Conservation (phyloP, 2,113 vertebrate species). For the Corythoichthys intestinalis region DNA sequence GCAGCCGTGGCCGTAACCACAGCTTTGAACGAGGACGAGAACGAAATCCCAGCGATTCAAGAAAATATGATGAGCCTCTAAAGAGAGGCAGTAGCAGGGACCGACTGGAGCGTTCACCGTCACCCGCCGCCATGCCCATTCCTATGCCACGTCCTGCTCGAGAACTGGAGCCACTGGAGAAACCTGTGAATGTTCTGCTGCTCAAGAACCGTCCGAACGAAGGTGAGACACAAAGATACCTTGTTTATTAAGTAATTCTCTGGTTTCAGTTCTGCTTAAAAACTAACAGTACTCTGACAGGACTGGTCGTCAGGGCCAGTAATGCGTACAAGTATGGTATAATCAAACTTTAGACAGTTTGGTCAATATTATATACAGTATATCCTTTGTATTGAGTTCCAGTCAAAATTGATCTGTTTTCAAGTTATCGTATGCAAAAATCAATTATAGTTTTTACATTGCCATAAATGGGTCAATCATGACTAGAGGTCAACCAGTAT, state of each 20-base stretch:
- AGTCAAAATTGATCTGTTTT: too few species aligned
- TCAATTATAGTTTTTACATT: too few species aligned
- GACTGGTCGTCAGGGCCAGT: too few species aligned
- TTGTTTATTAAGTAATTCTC: not conserved
- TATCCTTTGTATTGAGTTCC: too few species aligned
- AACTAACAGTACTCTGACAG: too few species aligned
- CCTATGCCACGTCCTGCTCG: constrained; percentile 56
- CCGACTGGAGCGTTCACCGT: constrained; percentile 52
- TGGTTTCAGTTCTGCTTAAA: too few species aligned
- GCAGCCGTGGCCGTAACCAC: constrained; percentile 56
- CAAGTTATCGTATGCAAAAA: too few species aligned
- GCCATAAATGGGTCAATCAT: too few species aligned
- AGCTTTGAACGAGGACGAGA: constrained; percentile 45
- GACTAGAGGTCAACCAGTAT: too few species aligned
- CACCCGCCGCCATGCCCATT: constrained; percentile 50
- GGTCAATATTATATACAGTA: too few species aligned
- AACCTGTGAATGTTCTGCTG: constrained; percentile 83
- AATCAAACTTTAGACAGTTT: too few species aligned
- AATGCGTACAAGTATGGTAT: too few species aligned
- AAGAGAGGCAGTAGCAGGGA: constrained; percentile 77
- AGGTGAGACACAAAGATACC: constrained; percentile 64
- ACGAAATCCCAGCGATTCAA: constrained; percentile 20
- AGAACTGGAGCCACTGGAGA: constrained; percentile 65
- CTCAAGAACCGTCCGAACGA: constrained; percentile 86
- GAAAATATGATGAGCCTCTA: constrained; percentile 54